Conservation (phyloP, 2,797 vertebrate species). For the Gorsachius magnificus region DNA sequence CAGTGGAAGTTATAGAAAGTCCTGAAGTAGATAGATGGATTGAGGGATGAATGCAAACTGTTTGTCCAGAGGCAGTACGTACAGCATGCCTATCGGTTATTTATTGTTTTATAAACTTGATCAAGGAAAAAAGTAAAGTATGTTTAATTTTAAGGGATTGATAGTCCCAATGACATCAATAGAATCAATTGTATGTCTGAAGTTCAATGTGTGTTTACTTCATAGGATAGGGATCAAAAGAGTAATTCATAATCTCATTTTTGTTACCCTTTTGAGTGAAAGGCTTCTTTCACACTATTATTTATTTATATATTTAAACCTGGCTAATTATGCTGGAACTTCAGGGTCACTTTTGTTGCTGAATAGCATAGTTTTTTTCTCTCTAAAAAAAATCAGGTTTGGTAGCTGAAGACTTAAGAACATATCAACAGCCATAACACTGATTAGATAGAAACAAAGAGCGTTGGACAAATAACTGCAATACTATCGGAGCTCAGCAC, state of each 20-base stretch:
- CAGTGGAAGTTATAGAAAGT: neutral
- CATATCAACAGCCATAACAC: fast-evolving
- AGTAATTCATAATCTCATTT: neutral
- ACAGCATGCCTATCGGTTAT: neutral
- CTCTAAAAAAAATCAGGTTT: neutral
- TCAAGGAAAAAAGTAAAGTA: neutral
- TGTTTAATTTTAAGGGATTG: neutral
- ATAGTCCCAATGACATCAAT: neutral
- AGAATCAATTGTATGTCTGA: neutral
- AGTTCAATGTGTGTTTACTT: neutral
- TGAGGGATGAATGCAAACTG: neutral
- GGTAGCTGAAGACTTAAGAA: neutral
- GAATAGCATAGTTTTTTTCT: neutral
- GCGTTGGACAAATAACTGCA: neutral
- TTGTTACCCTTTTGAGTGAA: neutral
- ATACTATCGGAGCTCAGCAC: neutral
- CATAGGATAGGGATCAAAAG: neutral
- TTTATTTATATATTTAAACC: neutral
- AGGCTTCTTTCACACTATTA: neutral
- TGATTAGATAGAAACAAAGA: neutral
- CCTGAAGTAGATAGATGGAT: neutral
- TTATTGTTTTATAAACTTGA: neutral
- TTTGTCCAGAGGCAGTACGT: neutral
- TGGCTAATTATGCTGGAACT: neutral
- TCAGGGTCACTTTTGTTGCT: neutral